Evolutionary conservation across 2,888 invertebrate species (phyloP), one percentile per base, ranked within the genome.

Genomic region (Epinotia nisella): DNA sequence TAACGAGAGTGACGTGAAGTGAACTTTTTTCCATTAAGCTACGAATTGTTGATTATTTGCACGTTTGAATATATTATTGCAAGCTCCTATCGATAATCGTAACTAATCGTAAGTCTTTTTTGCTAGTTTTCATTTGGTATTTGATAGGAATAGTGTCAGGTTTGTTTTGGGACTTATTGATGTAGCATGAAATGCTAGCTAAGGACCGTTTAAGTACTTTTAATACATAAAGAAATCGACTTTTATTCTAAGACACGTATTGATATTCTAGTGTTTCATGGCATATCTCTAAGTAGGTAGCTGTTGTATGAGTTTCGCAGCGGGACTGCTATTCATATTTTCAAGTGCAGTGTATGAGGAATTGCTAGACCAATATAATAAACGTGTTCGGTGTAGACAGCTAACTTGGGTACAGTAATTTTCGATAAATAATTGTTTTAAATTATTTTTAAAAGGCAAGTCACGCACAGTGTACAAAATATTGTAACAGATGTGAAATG

Each of bases 11-110:
- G 86, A 81, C 85, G 85, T 85, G 84, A 84, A 89, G 88, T 87
- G 87, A 85, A 80, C 85, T 85, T 85, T 84, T 82, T 83, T 76
- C 77, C 80, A 80, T 70, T 86, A 86, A 83, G 86, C 85, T 86
- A 85, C 82, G 83, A 82, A 82, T 82, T 82, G 83, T 82, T 80
- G 81, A 87, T 90, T 81, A 87, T 91, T 92, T 90, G 92, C 92
- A 91, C 91, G 89, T 92, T 90, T 91, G 87, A 83, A 87, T 86
- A 85, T 81, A 86, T 83, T 87, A 84, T 85, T 80, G 87, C 88
- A 87, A 87, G 81, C 84, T 87, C 82, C 81, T 86, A 84, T 82
- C 81, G 79, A 82, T 85, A 85, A 81, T 85, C 80, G 82, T 85
- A 84, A 81, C 75, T 82, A 83, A 78, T 79, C 80, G 81, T 84